These are phyloP conservation scores for Myotis davidii DNA, from an alignment of 2,113 vertebrate genomes.

Conservation along the genomic window DNA sequence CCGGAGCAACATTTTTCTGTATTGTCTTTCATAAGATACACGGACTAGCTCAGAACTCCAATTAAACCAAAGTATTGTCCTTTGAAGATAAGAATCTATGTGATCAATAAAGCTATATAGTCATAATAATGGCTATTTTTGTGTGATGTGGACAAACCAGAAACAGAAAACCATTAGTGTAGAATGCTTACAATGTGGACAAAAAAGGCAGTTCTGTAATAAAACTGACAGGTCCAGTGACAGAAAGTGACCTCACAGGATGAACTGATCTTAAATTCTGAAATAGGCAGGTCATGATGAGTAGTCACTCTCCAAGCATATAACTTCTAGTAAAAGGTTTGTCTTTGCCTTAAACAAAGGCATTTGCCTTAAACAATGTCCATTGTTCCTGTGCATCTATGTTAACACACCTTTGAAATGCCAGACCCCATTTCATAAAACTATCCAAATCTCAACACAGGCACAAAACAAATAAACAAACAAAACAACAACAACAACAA, in stretches of 20 bases:
- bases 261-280: not conserved
- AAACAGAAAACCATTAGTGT: constrained; percentile 8
- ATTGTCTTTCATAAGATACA: not conserved
- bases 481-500: too few species aligned
- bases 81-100: not conserved
- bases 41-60: not conserved
- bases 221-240: not conserved
- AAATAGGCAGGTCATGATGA: not conserved
- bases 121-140: not conserved
- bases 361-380: not conserved
- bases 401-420: not conserved
- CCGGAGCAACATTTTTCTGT: not conserved
- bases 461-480: not conserved
- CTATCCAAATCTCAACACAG: not conserved
- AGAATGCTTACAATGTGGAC: not conserved
- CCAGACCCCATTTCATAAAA: not conserved
- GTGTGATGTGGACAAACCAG: not conserved
- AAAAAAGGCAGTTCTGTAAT: not conserved
- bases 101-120: not conserved
- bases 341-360: not conserved
- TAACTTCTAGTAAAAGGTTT: not conserved
- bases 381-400: not conserved
- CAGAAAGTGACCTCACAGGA: not conserved
- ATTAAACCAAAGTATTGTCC: not conserved
- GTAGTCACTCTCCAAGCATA: not conserved